Evolutionary conservation across 2,888 invertebrate species (phyloP), one percentile per base, ranked within the genome.

Genomic region (Periphyllus acericola): DNA sequence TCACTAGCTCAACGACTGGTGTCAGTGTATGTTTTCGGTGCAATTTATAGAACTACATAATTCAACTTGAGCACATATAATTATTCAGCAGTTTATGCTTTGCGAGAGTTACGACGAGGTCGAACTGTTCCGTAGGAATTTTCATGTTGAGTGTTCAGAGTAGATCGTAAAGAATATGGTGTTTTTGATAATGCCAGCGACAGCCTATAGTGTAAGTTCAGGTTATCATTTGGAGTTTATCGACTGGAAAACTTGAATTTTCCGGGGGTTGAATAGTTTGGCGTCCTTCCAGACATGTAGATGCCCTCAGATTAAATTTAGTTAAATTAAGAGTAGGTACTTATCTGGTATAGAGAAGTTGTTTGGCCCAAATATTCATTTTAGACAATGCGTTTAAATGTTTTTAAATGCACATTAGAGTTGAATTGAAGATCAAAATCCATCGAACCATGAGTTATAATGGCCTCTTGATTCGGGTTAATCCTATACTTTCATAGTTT

Each of bases 171-270:
- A 14, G 46, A 46, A 14, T 46, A 46, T 46, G 46, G 14, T 46
- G 46, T 46, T 60, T 60, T 60, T 25, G 21, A 60, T 60, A 25
- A 60, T 60, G 60, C 60, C 60, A 25, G 3, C 60, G 60, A 6
- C 60, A 25, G 60, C 25, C n/a, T n/a, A 1, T 19, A 19, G 25
- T 5, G 60, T 21, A 11, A 52, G 60, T 60, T 32, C 66, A 9
- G 29, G 25, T 25, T 71, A 82, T 46, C 14, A 21, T 32, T 32
- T 29, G 25, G 46, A 71, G 29, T 82, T 71, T 71, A 82, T 82
- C 25, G 82, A 82, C 71, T 52, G 71, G 82, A 71, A 32, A 82
- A 82, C 71, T 71, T 46, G 32, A 82, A 71, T 52, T 34, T 52
- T 34, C 46, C 25, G 32, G 6, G 46, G 14, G 8, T 34, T 71